These are phyloP conservation scores for Drosophila lowei DNA, from an alignment of 1,140 invertebrate species.

Conservation along the genomic window DNA sequence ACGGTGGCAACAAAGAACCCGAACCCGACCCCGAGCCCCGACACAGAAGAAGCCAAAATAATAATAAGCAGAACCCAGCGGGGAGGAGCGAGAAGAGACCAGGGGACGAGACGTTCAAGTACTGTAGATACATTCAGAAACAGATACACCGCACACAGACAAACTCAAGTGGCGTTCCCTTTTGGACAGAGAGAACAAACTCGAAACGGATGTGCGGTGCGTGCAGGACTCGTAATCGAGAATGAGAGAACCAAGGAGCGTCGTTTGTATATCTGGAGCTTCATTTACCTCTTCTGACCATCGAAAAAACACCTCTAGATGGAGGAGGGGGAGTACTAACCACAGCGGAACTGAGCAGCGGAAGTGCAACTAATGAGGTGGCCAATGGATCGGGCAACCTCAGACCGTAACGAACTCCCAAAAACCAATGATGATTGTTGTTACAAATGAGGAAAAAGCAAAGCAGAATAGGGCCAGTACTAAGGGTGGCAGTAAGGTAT, in stretches of 20 bases:
- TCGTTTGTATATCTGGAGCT: neutral
- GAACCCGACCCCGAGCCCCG: too few relatives aligned
- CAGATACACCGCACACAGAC: conserved; percentile 39
- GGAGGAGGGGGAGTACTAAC: conserved; percentile 7
- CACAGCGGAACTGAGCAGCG: conserved; percentile 31
- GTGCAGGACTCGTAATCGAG: conserved; percentile 43
- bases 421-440: neutral
- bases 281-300: neutral
- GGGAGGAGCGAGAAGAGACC: too few relatives aligned
- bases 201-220: conserved; percentile 58
- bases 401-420: conserved; percentile 12
- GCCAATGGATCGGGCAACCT: conserved; percentile 11
- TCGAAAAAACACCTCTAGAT: neutral
- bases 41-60: conserved; percentile 52
- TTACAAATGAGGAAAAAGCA: neutral
- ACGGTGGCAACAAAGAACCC: conserved; percentile 30
- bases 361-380: conserved; percentile 50
- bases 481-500: neutral
- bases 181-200: conserved; percentile 34
- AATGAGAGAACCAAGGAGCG: conserved; percentile 10
- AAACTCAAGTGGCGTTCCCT: conserved; percentile 39
- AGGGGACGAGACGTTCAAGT: neutral
- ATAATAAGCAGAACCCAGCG: conserved; percentile 57
- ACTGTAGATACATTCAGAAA: conserved; percentile 11
- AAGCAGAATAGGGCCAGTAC: neutral